Evolutionary conservation across 2,888 invertebrate species (phyloP).

Genomic region (Orchesella flavescens): DNA sequence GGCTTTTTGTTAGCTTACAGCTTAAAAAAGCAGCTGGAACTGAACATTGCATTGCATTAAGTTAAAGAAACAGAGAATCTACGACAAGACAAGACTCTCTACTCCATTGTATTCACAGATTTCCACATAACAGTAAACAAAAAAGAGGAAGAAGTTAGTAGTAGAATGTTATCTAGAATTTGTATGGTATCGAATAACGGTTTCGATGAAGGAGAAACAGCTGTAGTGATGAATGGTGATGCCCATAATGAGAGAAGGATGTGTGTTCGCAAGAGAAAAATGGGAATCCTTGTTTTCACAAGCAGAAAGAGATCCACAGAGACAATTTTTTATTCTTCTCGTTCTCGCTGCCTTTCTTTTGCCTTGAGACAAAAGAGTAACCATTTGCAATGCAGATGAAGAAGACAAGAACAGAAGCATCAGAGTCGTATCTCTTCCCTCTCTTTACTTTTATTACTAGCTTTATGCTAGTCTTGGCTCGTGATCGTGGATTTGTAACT

Average conservation of each 20-base stretch:
- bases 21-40: not conserved
- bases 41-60: not conserved
- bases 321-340: constrained; percentile 34
- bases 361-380: constrained; percentile 70
- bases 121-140: not conserved
- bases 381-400: constrained; percentile 72
- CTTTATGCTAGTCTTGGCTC: not conserved
- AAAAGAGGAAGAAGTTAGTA: constrained; percentile 23
- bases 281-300: constrained; percentile 55
- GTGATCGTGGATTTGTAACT: too few species aligned
- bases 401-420: constrained; percentile 56
- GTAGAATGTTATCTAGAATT: too few species aligned
- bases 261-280: constrained; percentile 56
- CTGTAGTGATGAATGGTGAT: constrained; percentile 70
- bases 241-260: constrained; percentile 69
- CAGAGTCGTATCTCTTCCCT: constrained; percentile 27
- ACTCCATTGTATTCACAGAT: too few species aligned
- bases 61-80: not conserved
- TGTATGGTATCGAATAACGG: too few species aligned
- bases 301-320: constrained; percentile 62
- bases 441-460: constrained; percentile 12
- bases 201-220: constrained; percentile 34
- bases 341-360: constrained; percentile 48
- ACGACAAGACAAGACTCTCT: not conserved
- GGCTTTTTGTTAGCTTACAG: too few species aligned